Evolutionary conservation across 2,113 vertebrate species (phyloP), one percentile per base, ranked within the genome.

Genomic region (Xiphophorus couchianus): DNA sequence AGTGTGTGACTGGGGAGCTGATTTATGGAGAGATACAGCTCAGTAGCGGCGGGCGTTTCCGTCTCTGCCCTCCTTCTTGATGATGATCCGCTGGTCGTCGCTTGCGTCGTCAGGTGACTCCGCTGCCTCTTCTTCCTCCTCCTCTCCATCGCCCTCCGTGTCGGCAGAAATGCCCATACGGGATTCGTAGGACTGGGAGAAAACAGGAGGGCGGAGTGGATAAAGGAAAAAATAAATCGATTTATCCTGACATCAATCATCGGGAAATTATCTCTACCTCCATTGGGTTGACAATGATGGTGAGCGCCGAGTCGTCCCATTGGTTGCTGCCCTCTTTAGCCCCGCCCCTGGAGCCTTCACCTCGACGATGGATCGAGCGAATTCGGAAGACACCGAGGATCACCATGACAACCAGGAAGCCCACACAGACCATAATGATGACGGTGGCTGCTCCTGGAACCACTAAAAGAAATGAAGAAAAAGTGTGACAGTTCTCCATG

Each of bases 281-380:
- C 98, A 99, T 99, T 30, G 98, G 98, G 92, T 99, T 99, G 75
- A 99, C 97, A 0, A 97, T 99, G 81, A 99, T 99, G 82, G 98
- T 99, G 88, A 99, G 97, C 1, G 98, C 97, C 0, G 97, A 98
- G 93, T 99, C 97, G 0, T 99, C 97, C 97, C 97, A 99, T 91
- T 98, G 97, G 92, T 95, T 91, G 83, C 95, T 94, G 0, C 94
- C 94, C 4, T 98, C 97, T 90, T 97, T 97, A 67, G 94, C 90
- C 4, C 89, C 91, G 2, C 89, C 77, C 0, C 91, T 83, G 76
- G 91, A 60, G 7, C 87, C 71, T n/a, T 95, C 94, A 0, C 75
- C 95, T 0, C 95, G 95, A 61, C 95, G 95, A 84, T 98, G 96
- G 83, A 98, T 95, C 60, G 97, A 99, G 84, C 98, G 98, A 87